phyloP scores from a whole-genome alignment of 2,797 vertebrate species.

The Onychomys torridus region DNA sequence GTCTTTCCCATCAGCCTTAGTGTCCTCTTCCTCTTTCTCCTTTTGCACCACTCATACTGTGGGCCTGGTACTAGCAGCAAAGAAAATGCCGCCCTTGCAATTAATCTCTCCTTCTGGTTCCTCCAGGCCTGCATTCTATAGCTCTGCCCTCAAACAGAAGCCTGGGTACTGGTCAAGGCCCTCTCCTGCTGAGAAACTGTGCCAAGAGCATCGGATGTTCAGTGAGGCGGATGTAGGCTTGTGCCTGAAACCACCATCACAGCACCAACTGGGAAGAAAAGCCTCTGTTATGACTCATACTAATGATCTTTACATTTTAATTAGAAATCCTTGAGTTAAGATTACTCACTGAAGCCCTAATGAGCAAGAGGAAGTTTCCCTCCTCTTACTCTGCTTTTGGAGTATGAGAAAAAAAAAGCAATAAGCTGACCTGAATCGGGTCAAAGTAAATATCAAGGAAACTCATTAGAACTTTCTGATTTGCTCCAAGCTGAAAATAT shows the following conservation, averaged over 20 bases:
- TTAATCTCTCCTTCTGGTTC: neutral
- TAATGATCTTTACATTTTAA: constrained; percentile 72
- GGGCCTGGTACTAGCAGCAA: neutral
- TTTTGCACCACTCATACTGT: neutral
- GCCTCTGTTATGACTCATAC: neutral
- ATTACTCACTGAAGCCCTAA: constrained; percentile 50
- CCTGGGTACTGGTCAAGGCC: neutral
- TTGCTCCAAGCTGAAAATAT: constrained; percentile 69
- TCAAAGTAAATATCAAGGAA: constrained; percentile 69
- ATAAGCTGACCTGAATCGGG: constrained; percentile 44
- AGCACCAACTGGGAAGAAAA: constrained; percentile 34
- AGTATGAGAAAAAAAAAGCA: constrained; percentile 12
- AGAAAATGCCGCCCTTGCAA: neutral
- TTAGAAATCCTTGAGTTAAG: constrained; percentile 71
- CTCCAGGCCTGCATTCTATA: neutral
- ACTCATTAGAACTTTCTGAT: constrained; percentile 70
- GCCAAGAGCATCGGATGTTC: constrained; percentile 51
- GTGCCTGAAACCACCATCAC: neutral
- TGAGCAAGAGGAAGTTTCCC: neutral
- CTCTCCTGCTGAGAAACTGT: constrained; percentile 27
- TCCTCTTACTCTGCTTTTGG: constrained; percentile 45
- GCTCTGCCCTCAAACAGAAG: neutral
- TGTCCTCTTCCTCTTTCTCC: neutral
- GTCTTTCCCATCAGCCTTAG: neutral
- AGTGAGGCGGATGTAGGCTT: neutral